A percentile compares a stretch with the other conserved stretches of the same genome.
Evolutionary conservation across 2,113 vertebrate species (phyloP).

Genomic region (Tricholaema leucomelas): DNA sequence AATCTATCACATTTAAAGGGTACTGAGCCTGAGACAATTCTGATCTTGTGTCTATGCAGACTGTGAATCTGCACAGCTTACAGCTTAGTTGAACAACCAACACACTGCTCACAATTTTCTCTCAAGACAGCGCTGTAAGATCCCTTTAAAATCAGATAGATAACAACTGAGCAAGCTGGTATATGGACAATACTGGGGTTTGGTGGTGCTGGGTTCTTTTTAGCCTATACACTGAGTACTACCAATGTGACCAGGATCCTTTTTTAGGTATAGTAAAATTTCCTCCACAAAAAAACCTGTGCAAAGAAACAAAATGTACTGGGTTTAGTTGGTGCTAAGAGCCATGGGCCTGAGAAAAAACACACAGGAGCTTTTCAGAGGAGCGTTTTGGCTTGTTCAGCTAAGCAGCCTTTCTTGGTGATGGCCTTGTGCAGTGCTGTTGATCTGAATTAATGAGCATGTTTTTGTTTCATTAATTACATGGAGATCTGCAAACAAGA

Average conservation of each 20-base stretch:
- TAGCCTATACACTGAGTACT: neutral
- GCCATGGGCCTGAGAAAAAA: conserved; percentile 7
- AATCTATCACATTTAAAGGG: conserved; percentile 41
- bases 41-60: conserved; percentile 55
- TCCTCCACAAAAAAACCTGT: neutral
- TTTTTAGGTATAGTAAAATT: neutral
- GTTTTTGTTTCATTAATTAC: conserved; percentile 73
- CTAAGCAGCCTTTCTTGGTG: conserved; percentile 77
- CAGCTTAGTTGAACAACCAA: conserved; percentile 77
- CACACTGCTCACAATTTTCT: neutral
- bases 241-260: neutral
- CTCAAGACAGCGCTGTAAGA: neutral
- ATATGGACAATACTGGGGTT: neutral
- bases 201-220: neutral
- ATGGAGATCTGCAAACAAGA: conserved; percentile 44
- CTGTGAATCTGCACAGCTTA: conserved; percentile 64
- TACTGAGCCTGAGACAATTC: conserved; percentile 52
- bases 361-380: neutral
- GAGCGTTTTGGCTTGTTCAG: conserved; percentile 73
- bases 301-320: neutral
- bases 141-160: neutral
- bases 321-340: neutral
- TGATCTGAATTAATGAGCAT: conserved; percentile 80
- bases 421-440: conserved; percentile 74
- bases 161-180: neutral